Evolutionary conservation across 1,140 invertebrate species (phyloP), one percentile per base, ranked within the genome.

Genomic region (Mercenaria mercenaria): DNA sequence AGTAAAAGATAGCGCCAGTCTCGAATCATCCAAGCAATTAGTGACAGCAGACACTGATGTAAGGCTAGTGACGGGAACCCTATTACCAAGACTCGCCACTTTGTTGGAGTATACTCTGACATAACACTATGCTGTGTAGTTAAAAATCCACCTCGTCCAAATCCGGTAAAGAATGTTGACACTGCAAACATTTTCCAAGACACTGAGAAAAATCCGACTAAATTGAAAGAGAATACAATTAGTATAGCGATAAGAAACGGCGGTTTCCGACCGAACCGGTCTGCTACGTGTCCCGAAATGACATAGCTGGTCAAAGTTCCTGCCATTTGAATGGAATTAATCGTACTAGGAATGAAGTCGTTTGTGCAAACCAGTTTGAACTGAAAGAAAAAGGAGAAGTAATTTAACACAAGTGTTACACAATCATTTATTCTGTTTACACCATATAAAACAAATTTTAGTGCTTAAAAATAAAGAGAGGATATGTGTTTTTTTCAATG

Each of bases 171-270:
- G 50, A 92, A 89, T 29, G 80, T 3, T 18, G 52, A 43, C 0
- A 88, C 91, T 69, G 89, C 81, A 69, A 90, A 91, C 77, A 91
- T 72, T 43, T 59, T 39, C 91, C 92, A 91, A 15, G 32, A 39
- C 11, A 39, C 61, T 10, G 91, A 61, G 61, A 86, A 89, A 15
- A 79, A 85, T 0, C 67, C 29, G 3, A 85, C 32, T 0, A 89
- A 4, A 26, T 89, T 83, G 1, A 64, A 37, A 0, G 79, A 41
- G 0, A 86, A 8, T 8, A 91, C 29, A 18, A 80, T 2, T 20
- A 88, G 1, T 11, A 72, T 18, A 8, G 82, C 83, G 20, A 29
- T 32, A 76, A 87, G 88, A n/a, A 91, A 59, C 4, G 84, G 37
- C 15, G 37, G 83, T 69, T 88, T 84, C 74, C 89, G 47, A 8